Percentiles rank a stretch among this genome's conserved stretches.
phyloP scores from a whole-genome alignment of 2,113 vertebrate species.

The Nothobranchius kuhntae region DNA sequence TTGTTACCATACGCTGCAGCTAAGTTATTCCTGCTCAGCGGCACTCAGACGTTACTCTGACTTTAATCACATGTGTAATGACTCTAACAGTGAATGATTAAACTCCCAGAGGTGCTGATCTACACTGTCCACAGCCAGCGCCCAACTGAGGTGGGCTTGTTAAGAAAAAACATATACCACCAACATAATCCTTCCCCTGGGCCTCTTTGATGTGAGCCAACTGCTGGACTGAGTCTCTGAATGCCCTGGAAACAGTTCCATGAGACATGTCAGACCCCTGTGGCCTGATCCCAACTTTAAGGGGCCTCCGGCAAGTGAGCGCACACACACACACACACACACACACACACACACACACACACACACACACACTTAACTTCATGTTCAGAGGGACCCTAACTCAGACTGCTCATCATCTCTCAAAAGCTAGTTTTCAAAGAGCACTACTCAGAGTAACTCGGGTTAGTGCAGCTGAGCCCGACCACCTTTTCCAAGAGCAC shows the following conservation, averaged over 20 bases:
- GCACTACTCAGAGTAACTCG: too few relatives aligned
- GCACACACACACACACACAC: constrained; percentile 16
- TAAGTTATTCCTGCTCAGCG: not conserved
- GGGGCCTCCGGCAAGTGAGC: constrained; percentile 22
- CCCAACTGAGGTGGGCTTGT: constrained; percentile 29
- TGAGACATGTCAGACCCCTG: constrained; percentile 38
- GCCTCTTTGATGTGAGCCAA: constrained; percentile 27
- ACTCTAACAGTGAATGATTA: constrained; percentile 25
- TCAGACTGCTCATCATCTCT: constrained; percentile 44
- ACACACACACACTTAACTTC: constrained; percentile 4
- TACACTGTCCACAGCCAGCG: constrained; percentile 38
- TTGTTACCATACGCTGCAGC: not conserved
- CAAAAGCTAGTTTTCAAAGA: not conserved
- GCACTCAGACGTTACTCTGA: constrained; percentile 10
- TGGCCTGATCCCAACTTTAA: constrained; percentile 34
- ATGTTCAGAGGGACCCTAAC: constrained; percentile 37
- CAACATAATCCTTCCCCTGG: constrained; percentile 30
- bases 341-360: too few relatives aligned
- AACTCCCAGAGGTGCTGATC: constrained; percentile 43
- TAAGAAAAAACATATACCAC: constrained; percentile 30
- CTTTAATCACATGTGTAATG: constrained; percentile 13
- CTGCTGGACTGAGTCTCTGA: constrained; percentile 14
- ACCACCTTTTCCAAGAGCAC: too few relatives aligned
- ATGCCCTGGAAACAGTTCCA: constrained; percentile 45
- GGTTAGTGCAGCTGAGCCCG: too few relatives aligned